These are phyloP conservation scores for Hirtodrosophila histrioides DNA, from an alignment of 2,888 invertebrate species.

Conservation along the genomic window DNA sequence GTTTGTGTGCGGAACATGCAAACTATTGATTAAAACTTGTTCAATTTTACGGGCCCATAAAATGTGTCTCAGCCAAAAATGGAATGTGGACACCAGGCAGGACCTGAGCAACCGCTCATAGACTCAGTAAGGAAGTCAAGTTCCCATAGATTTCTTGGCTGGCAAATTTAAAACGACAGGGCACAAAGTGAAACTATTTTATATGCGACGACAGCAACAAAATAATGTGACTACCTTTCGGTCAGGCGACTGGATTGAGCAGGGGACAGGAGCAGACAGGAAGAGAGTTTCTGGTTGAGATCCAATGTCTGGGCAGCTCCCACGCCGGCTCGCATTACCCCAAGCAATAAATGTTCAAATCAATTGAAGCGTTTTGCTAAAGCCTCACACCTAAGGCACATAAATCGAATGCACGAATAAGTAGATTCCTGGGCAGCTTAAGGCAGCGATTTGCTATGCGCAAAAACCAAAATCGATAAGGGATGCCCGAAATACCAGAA, in stretches of 20 bases:
- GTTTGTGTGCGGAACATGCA: conserved; percentile 40
- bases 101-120: conserved; percentile 31
- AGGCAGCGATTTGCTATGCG: conserved; percentile 70
- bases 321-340: conserved; percentile 61
- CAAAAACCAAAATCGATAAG: conserved; percentile 65
- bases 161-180: conserved; percentile 49
- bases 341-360: conserved; percentile 80
- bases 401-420: conserved; percentile 56
- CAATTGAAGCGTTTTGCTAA: conserved; percentile 79
- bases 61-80: conserved; percentile 47
- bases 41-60: conserved; percentile 46
- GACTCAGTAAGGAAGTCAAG: conserved; percentile 41
- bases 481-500: conserved; percentile 37
- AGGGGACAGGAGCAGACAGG: conserved; percentile 7
- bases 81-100: conserved; percentile 10
- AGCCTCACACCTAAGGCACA: conserved; percentile 60
- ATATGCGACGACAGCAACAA: conserved; percentile 63
- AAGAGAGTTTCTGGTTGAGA: conserved; percentile 2
- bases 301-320: conserved; percentile 53
- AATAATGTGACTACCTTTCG: conserved; percentile 69
- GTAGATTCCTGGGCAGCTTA: conserved; percentile 60
- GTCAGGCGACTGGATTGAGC: background rate
- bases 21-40: conserved; percentile 60
- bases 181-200: conserved; percentile 66
- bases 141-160: conserved; percentile 49